Conservation (phyloP, 2,113 vertebrate genomes). For the Nothobranchius furzeri region DNA sequence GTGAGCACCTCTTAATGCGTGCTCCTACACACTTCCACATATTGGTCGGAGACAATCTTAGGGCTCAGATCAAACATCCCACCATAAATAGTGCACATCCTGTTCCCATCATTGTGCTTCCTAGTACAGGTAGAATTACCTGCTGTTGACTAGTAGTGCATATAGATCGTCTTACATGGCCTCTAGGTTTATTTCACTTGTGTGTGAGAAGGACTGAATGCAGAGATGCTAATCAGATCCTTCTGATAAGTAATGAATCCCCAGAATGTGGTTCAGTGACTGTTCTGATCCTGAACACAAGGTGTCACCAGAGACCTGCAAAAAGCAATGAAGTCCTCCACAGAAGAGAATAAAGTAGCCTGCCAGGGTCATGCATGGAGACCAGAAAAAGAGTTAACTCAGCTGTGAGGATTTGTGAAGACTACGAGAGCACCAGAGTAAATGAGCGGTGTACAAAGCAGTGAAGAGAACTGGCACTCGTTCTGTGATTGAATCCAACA, state of each 20-base stretch:
- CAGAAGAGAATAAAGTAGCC: constrained; percentile 16
- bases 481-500: background rate
- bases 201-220: background rate
- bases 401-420: constrained; percentile 56
- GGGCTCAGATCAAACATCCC: background rate
- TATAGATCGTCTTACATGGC: constrained; percentile 52
- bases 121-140: constrained; percentile 44
- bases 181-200: constrained; percentile 22
- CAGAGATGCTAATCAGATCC: background rate
- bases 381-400: constrained; percentile 16
- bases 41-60: background rate
- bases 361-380: background rate
- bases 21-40: background rate
- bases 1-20: background rate
- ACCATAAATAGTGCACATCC: background rate
- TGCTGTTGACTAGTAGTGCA: constrained; percentile 23
- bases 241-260: background rate
- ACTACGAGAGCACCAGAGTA: constrained; percentile 42
- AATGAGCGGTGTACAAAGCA: constrained; percentile 23
- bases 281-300: constrained; percentile 28
- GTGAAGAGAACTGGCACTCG: constrained; percentile 7
- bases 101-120: constrained; percentile 15
- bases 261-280: background rate
- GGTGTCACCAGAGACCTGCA: constrained; percentile 58
- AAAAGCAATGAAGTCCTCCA: background rate